Base-by-base conservation (phyloP, 2,888 invertebrate species). In the Melipona beecheii region DNA sequence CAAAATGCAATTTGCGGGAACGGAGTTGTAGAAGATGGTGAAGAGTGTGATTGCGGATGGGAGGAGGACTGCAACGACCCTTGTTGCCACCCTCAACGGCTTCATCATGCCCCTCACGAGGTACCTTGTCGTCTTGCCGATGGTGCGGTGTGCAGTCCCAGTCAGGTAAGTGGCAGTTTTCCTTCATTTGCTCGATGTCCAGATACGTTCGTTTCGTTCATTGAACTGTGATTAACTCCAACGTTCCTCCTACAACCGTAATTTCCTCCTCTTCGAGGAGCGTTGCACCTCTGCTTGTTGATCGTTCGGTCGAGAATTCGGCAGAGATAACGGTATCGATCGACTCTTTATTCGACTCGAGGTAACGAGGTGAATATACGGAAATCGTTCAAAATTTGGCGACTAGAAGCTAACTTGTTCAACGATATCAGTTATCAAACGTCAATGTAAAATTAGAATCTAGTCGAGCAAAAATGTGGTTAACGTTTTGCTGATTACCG, bases 1-100 rank as follows among this genome's bases (percentile, higher is more conserved):
- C 98, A 98, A 94, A 97, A 97, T 79, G 97, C 99, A 1, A 98
- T 99, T 93, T 99, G 99, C 95, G 99, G 99, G 76, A 99, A 99
- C 95, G 98, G 98, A 52, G 98, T 99, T 68, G 98, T 98, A 64
- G 99, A 99, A 94, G 97, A 97, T 74, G 98, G 97, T 27, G 99
- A 99, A 95, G 97, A 99, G 94, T 99, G 99, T 94, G 99, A 99
- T 95, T 99, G 99, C 94, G 99, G 99, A 75, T 99, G 98, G 98
- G 98, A 98, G 91, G 98, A 98, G 91, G 98, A 99, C 93, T 99
- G 99, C 94, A 96, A 97, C 78, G 98, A 98, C 94, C 96, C 96
- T 66, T 99, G 99, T 94, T 99, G 99, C 94, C 97, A 97, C 91
- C 98, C 98, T 66, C 98, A 98, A 95, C 96, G 97, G 65, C 96